Evolutionary conservation across 64 coral and sea anemone genomes (phyloP), one percentile per base, ranked within the genome.

Genomic region (Montipora capricornis): DNA sequence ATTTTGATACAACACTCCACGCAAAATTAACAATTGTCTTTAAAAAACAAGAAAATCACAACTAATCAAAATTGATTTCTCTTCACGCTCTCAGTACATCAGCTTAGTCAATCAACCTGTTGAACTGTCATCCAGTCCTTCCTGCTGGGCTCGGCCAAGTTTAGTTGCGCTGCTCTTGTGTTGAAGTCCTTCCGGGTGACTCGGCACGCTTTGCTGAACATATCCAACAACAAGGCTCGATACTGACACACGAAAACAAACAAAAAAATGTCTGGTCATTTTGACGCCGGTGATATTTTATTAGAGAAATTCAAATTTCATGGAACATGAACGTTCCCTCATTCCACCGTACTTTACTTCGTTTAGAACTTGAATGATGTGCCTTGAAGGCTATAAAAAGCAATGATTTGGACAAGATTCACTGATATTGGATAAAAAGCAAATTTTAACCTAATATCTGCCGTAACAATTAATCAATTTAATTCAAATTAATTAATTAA

Each of bases 111-210:
- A 37, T 37, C 47, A 4, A 95, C 93, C 93, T 95, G 93, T 13
- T 95, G 93, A 14, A 95, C 24, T 64, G 57, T 90, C 58, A 69
- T 77, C 93, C 93, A 95, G 87, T 90, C 93, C 20, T 68, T 83
- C 78, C 93, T 90, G 11, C 80, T 89, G 0, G 93, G 93, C 22
- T 73, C 88, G 10, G 80, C 68, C 68, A 70, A 50, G 26, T 82
- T 77, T 55, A 78, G 73, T 73, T 94, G 76, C 71, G 75, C 71
- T 37, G 88, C 82, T 49, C 87, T 75, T 8, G 93, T 51, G 16
- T 84, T 81, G 77, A 94, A 94, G 13, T 94, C 93, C 26, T 53
- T 94, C 19, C 83, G 90, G 47, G 81, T 90, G 17, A 94, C 44
- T 44, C 44, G 50, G 26, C 88, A 90, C 13, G 24, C 19, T 29